Evolutionary conservation across 2,113 vertebrate genomes (phyloP).

Genomic region (Lota lota): DNA sequence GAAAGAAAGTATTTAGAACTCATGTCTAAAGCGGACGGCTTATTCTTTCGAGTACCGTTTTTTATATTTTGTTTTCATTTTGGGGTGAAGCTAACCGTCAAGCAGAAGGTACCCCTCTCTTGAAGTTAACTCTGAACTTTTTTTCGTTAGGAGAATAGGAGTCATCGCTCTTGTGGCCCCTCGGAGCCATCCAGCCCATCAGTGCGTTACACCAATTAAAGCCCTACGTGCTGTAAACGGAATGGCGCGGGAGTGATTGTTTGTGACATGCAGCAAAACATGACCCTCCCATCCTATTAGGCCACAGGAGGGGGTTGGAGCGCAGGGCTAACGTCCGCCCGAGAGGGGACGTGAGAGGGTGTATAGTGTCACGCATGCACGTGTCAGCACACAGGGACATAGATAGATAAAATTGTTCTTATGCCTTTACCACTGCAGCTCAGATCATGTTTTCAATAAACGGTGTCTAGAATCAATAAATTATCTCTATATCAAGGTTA

Average conservation of each 20-base stretch:
- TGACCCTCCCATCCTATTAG: conserved; percentile 99
- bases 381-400: conserved; percentile 23
- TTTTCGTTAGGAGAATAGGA: no score
- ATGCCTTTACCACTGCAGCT: neutral
- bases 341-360: conserved; percentile 86
- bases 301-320: conserved; percentile 64
- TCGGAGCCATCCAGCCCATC: conserved; percentile 85
- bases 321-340: conserved; percentile 83
- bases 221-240: conserved; percentile 98
- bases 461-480: no score
- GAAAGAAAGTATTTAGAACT: no score
- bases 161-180: conserved; percentile 84
- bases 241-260: conserved; percentile 98
- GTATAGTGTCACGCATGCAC: conserved; percentile 70
- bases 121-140: no score
- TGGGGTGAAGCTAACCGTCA: no score
- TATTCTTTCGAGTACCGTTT: no score
- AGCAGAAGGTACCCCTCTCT: no score
- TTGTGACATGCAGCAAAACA: conserved; percentile 99
- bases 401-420: neutral
- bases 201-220: conserved; percentile 97
- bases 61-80: no score
- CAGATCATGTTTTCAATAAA: no score
- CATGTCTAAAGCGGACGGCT: no score
- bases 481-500: no score